Conservation (phyloP, 2,888 invertebrate genomes). For the Dynastes tityus region DNA sequence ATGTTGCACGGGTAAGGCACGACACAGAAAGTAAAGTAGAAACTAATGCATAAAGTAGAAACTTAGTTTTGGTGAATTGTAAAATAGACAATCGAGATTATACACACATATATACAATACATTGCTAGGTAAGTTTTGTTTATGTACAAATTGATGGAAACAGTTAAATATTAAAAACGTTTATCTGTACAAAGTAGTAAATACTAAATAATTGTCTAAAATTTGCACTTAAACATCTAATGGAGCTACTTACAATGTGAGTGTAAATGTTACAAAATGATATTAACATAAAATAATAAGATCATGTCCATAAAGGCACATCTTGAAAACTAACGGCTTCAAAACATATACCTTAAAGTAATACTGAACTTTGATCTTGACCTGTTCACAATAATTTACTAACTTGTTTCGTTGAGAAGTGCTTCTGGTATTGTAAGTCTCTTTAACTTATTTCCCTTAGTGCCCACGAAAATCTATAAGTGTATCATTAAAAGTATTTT, state of each 20-base stretch:
- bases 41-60: neutral
- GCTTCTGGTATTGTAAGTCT: constrained; percentile 30
- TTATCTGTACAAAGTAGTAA: constrained; percentile 3
- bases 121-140: constrained; percentile 1
- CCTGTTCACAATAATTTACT: constrained; percentile 14
- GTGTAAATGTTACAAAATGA: constrained; percentile 5
- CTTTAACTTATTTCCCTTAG: constrained; percentile 59
- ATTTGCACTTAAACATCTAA: constrained; percentile 23
- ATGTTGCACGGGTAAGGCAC: constrained; percentile 4
- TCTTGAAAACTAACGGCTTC: constrained; percentile 18
- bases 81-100: neutral
- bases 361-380: constrained; percentile 1
- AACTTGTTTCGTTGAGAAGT: constrained; percentile 14
- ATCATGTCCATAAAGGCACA: constrained; percentile 41
- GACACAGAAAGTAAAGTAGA: too few species aligned
- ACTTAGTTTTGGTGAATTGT: too few species aligned
- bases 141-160: constrained; percentile 7
- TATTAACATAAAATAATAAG: constrained; percentile 22
- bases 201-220: constrained; percentile 29
- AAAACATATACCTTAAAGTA: constrained; percentile 17
- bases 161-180: constrained; percentile 4
- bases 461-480: constrained; percentile 61
- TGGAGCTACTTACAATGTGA: constrained; percentile 18
- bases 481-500: constrained; percentile 9
- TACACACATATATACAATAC: constrained; percentile 25